Conservation (phyloP, 2,797 vertebrate species). For the Semotilus atromaculatus region DNA sequence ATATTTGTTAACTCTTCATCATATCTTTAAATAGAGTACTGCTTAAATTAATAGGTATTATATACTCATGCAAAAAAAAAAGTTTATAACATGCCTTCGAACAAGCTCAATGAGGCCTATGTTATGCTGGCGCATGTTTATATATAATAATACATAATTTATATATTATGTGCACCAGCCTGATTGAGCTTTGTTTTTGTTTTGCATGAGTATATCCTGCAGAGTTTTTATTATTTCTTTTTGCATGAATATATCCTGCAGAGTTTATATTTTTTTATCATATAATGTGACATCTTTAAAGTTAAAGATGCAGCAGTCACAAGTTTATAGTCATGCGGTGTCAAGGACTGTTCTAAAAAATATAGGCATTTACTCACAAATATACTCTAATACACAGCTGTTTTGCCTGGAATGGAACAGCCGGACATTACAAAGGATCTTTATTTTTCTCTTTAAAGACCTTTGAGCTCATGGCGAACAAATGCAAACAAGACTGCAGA, state of each 20-base stretch:
- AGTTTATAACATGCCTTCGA: too few relatives aligned
- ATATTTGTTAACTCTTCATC: not conserved
- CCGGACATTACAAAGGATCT: not conserved
- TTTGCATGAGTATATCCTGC: too few relatives aligned
- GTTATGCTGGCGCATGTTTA: too few relatives aligned
- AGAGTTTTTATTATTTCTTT: not conserved
- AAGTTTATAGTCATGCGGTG: not conserved
- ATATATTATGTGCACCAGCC: not conserved
- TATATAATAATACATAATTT: too few relatives aligned
- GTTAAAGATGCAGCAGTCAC: not conserved
- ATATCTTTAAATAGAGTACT: not conserved
- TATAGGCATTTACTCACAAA: not conserved
- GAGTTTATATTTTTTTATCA: not conserved
- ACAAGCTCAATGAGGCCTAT: too few relatives aligned
- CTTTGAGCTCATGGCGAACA: constrained; percentile 5
- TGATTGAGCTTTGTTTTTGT: not conserved
- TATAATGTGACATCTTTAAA: too few relatives aligned
- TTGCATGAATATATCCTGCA: not conserved
- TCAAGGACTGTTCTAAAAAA: not conserved
- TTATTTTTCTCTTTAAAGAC: not conserved
- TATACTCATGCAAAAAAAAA: too few relatives aligned
- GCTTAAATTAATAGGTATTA: not conserved
- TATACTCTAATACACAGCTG: not conserved
- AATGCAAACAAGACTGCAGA: not conserved
- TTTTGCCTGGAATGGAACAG: not conserved